Evolutionary conservation across 2,113 vertebrate genomes (phyloP).

Genomic region (Gallinago media): DNA sequence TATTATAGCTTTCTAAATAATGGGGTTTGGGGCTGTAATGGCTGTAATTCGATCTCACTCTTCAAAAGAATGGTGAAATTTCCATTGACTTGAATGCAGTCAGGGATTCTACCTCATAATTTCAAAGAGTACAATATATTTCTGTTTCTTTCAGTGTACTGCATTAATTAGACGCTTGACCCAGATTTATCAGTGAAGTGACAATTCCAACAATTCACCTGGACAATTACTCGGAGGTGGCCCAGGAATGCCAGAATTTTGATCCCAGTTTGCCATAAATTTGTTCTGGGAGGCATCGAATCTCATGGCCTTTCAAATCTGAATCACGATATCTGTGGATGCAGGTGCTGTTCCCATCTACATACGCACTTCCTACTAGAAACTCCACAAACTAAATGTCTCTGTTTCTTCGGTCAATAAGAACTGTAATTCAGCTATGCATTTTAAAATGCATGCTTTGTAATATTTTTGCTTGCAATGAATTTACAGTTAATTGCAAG

Average conservation of each 20-base stretch:
- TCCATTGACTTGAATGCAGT: background rate
- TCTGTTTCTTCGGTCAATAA: background rate
- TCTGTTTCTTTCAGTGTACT: background rate
- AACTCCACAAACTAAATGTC: background rate
- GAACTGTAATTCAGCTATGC: background rate
- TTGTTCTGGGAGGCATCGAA: background rate
- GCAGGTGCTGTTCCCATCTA: background rate
- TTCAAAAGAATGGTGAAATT: background rate
- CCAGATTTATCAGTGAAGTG: background rate
- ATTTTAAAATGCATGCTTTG: background rate
- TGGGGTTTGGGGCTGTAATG: background rate
- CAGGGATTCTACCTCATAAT: background rate
- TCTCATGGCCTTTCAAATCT: background rate
- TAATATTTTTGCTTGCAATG: background rate
- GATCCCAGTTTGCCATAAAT: background rate
- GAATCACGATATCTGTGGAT: background rate
- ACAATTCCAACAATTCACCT: background rate
- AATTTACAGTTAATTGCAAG: slow-evolving; percentile 13
- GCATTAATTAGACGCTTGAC: background rate
- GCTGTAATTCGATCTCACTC: background rate
- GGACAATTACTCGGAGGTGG: background rate
- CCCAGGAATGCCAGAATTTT: background rate
- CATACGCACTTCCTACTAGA: background rate
- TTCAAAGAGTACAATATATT: background rate
- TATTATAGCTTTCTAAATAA: background rate